phyloP scores from a whole-genome alignment of 1,140 invertebrate species.

The Panulirus ornatus region DNA sequence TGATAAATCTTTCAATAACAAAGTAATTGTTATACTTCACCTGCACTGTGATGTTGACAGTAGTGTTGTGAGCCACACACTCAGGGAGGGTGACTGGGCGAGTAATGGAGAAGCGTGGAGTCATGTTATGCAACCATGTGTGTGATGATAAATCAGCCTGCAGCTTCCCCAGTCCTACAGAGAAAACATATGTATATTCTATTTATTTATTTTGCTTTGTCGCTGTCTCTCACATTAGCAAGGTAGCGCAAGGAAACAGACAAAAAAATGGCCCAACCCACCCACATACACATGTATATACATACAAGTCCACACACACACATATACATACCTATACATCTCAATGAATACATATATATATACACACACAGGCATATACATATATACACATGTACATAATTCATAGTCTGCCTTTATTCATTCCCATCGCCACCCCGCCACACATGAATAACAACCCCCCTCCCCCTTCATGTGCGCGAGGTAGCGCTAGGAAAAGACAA shows the following conservation, averaged over 20 bases:
- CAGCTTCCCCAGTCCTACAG: slow-evolving; percentile 29
- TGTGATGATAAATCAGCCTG: slow-evolving; percentile 25
- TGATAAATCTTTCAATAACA: too few relatives aligned
- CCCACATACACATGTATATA: too few relatives aligned
- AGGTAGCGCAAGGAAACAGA: too few relatives aligned
- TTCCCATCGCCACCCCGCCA: too few relatives aligned
- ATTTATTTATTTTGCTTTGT: not conserved
- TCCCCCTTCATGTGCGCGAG: too few relatives aligned
- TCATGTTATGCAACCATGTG: slow-evolving; percentile 29
- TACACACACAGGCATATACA: not conserved
- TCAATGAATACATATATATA: not conserved
- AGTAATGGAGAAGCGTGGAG: slow-evolving; percentile 45
- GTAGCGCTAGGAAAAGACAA: too few relatives aligned
- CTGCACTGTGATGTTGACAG: slow-evolving; percentile 41
- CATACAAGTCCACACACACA: not conserved
- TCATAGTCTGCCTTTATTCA: too few relatives aligned
- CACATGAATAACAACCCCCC: too few relatives aligned
- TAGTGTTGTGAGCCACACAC: slow-evolving; percentile 46
- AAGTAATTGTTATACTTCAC: not conserved
- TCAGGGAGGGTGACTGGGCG: slow-evolving; percentile 35
- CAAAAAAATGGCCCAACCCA: too few relatives aligned
- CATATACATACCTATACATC: slow-evolving; percentile 21
- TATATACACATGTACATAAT: too few relatives aligned
- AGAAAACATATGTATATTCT: not conserved
- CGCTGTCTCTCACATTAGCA: not conserved